Conservation (phyloP, 2,888 invertebrate genomes). For the Pyralis farinalis region DNA sequence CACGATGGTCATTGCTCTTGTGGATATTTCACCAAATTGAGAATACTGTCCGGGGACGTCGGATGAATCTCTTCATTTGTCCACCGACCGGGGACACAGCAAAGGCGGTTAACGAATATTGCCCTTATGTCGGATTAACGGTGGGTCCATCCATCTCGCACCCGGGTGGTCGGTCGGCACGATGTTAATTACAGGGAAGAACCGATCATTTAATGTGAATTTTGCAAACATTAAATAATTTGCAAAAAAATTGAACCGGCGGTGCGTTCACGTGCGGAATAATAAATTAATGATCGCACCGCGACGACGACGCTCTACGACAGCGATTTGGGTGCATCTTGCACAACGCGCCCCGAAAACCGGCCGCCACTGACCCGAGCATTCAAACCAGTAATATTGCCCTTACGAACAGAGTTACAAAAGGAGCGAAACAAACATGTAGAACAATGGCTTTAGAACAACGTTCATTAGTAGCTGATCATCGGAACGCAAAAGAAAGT, state of each 20-base stretch:
- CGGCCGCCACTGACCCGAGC: background rate
- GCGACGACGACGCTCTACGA: constrained; percentile 28
- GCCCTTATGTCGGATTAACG: constrained; percentile 55
- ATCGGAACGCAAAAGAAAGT: constrained; percentile 47
- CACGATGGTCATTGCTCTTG: constrained; percentile 49
- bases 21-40: constrained; percentile 50
- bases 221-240: constrained; percentile 74
- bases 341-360: constrained; percentile 13
- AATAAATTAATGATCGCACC: constrained; percentile 61
- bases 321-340: constrained; percentile 18
- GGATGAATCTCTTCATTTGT: constrained; percentile 62
- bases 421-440: constrained; percentile 39
- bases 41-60: constrained; percentile 22
- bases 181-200: constrained; percentile 71
- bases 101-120: constrained; percentile 60
- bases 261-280: constrained; percentile 65
- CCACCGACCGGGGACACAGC: constrained; percentile 42
- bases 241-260: constrained; percentile 58
- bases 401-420: constrained; percentile 9
- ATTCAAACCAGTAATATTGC: background rate
- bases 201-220: constrained; percentile 71
- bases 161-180: constrained; percentile 66
- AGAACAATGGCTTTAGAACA: constrained; percentile 68
- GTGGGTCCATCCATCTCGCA: constrained; percentile 61
- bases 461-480: constrained; percentile 59